Conservation (phyloP, 2,888 invertebrate species). For the Tridacna crocea region DNA sequence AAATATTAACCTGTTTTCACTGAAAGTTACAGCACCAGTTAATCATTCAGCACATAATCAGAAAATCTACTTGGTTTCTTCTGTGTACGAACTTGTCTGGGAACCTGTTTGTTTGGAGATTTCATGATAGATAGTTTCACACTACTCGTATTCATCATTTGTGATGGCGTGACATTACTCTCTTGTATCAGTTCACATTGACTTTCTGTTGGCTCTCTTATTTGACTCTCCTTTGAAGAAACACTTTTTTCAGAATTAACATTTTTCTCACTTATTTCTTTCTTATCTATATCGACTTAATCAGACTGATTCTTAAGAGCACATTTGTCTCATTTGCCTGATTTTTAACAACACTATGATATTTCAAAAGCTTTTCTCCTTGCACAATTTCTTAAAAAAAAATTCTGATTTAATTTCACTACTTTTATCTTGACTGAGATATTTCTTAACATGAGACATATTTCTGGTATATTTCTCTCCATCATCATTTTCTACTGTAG, state of each 20-base stretch:
- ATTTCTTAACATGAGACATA: no score
- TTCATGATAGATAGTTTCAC: no score
- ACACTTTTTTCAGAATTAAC: constrained; percentile 3
- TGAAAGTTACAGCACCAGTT: neutral
- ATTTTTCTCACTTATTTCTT: neutral
- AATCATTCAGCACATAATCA: neutral
- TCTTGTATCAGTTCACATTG: no score
- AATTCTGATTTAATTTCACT: neutral
- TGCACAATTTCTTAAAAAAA: neutral
- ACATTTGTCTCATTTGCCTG: constrained; percentile 2
- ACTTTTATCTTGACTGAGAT: no score
- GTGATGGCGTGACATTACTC: no score
- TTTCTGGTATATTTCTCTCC: no score
- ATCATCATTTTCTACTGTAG: constrained; percentile 15
- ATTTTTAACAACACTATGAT: neutral
- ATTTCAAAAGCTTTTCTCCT: neutral
- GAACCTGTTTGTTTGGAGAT: no score
- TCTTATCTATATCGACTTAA: neutral
- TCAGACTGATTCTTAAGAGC: neutral
- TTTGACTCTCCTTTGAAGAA: no score
- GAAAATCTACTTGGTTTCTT: neutral
- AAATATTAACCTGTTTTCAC: neutral
- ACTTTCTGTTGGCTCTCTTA: no score
- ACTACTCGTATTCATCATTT: no score
- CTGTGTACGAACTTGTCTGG: neutral